These are phyloP conservation scores for Cettia cetti DNA, from an alignment of 2,113 vertebrate species.

Conservation along the genomic window DNA sequence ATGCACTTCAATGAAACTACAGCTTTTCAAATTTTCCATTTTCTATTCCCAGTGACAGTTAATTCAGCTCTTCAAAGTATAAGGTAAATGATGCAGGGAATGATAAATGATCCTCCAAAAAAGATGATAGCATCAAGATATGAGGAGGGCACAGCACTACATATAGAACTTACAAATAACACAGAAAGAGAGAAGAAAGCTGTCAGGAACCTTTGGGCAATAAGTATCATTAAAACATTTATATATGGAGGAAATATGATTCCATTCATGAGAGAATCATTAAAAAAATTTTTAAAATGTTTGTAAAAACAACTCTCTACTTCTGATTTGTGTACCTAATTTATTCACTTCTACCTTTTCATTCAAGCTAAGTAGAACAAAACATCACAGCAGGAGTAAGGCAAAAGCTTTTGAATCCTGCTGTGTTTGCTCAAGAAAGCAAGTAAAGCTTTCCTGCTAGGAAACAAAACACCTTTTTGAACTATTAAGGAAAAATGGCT, in stretches of 20 bases:
- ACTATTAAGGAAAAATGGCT: conserved; percentile 46
- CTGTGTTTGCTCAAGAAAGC: conserved; percentile 63
- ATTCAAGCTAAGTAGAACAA: conserved; percentile 57
- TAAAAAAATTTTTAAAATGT: not conserved
- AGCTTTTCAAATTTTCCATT: conserved; percentile 49
- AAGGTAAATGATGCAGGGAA: conserved; percentile 79
- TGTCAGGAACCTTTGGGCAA: conserved; percentile 37
- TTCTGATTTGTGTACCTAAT: conserved; percentile 50
- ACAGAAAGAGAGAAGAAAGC: conserved; percentile 55
- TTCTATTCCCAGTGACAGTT: conserved; percentile 78
- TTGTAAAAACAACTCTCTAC: not conserved
- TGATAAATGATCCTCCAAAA: conserved; percentile 81
- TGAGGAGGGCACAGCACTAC: conserved; percentile 42
- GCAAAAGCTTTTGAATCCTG: conserved; percentile 68
- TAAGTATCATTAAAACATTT: conserved; percentile 19
- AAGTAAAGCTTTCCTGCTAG: conserved; percentile 59
- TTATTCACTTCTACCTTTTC: conserved; percentile 55
- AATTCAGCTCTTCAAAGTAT: conserved; percentile 82
- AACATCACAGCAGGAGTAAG: conserved; percentile 67
- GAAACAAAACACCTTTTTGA: conserved; percentile 56
- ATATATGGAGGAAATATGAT: not conserved
- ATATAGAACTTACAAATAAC: conserved; percentile 29
- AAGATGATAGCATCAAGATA: conserved; percentile 77
- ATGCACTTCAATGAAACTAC: conserved; percentile 10
- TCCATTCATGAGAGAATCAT: not conserved